A percentile compares a stretch with the other conserved stretches of the same genome.
Conservation (phyloP, 1,140 invertebrate species). For the Brachionus calyciflorus region DNA sequence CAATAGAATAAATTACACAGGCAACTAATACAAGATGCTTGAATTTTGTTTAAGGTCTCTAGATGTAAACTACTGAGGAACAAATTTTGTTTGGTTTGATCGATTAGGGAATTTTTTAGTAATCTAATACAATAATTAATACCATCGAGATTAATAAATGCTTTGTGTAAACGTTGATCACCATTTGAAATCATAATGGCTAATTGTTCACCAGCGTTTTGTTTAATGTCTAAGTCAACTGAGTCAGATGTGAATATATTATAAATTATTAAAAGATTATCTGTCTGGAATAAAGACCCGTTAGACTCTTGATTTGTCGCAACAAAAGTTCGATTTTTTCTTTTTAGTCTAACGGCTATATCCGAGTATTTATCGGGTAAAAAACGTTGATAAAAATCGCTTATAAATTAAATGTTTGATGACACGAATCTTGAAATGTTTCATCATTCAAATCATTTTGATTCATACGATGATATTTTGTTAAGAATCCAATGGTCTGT, state of each 20-base stretch:
- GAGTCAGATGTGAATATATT: slow-evolving; percentile 36
- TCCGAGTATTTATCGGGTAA: slow-evolving; percentile 36
- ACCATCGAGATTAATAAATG: slow-evolving; percentile 32
- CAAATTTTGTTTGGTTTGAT: neutral
- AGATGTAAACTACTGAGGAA: neutral
- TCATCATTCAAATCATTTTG: slow-evolving; percentile 18
- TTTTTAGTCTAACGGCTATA: neutral
- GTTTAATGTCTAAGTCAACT: slow-evolving; percentile 23
- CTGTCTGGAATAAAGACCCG: slow-evolving; percentile 25
- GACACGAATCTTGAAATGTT: neutral
- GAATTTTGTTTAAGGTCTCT: slow-evolving; percentile 5
- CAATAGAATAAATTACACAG: slow-evolving; percentile 29
- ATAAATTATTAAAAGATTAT: slow-evolving; percentile 26
- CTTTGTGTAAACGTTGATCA: slow-evolving; percentile 24
- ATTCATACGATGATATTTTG: slow-evolving; percentile 29
- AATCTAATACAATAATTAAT: slow-evolving; percentile 33
- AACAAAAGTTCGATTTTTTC: neutral
- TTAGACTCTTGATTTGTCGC: neutral
- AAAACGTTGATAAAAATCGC: neutral
- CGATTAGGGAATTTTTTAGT: neutral
- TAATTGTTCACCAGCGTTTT: slow-evolving; percentile 36
- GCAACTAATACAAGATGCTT: slow-evolving; percentile 15
- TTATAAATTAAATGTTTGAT: neutral
- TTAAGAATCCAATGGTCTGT: slow-evolving; percentile 39
- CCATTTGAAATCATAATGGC: slow-evolving; percentile 34